phyloP scores from a whole-genome alignment of 2,888 invertebrate species.

The Acronicta aceris region DNA sequence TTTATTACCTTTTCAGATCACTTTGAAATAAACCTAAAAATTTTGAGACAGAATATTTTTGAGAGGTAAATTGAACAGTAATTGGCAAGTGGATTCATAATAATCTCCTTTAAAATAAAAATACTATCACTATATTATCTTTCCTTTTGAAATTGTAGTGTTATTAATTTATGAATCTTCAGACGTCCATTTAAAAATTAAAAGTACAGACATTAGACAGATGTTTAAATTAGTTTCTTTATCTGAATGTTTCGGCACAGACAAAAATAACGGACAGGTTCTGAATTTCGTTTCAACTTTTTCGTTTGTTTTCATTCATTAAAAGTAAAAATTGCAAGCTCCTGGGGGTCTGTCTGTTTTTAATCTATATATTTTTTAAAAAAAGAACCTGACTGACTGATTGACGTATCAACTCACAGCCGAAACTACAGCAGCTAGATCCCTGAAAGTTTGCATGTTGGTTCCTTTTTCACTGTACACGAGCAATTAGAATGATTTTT shows the following conservation, averaged over 20 bases:
- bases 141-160: constrained; percentile 9
- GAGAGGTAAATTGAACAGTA: neutral
- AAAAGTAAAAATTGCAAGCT: neutral
- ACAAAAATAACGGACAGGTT: constrained; percentile 26
- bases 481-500: too few species aligned
- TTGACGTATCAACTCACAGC: too few species aligned
- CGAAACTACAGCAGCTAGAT: too few species aligned
- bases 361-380: too few species aligned
- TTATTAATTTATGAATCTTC: constrained; percentile 24
- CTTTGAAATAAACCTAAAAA: too few species aligned
- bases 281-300: constrained; percentile 31
- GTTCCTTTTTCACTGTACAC: too few species aligned
- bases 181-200: constrained; percentile 33
- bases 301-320: constrained; percentile 15
- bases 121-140: neutral
- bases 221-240: constrained; percentile 42
- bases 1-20: too few species aligned
- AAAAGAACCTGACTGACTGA: too few species aligned
- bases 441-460: too few species aligned
- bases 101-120: neutral
- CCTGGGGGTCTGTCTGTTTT: neutral
- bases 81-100: too few species aligned
- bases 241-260: constrained; percentile 14
- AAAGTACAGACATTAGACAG: constrained; percentile 36
- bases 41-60: too few species aligned